Base-by-base conservation (phyloP, 2,797 vertebrate species). In the Apodemus agrarius region DNA sequence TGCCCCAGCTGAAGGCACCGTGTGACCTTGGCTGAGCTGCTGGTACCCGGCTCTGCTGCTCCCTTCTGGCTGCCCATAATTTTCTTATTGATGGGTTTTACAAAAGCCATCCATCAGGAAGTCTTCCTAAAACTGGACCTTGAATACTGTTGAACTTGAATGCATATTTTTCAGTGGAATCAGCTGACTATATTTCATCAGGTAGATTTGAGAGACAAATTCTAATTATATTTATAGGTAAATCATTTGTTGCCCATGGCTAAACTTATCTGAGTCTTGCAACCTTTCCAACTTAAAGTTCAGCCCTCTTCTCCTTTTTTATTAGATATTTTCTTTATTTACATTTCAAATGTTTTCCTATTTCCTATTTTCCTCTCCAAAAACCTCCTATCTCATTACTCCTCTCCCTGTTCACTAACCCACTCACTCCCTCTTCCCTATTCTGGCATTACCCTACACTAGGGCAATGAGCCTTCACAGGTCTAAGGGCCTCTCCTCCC, bases 221-320 rank as follows among this genome's bases (percentile, higher is more conserved):
- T 97, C 96, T 98, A 98, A 98, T 98, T 97, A 98, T 88, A 96
- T 97, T 98, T 98, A 80, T 61, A 98, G 14, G 34, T 96, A 90
- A 97, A 96, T 86, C 85, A 97, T 46, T 54, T 46, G 92, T 31
- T 96, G 82, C 46, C 90, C 82, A 96, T 97, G 79, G 80, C 92
- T 97, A 98, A 97, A 63, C 46, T 37, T 97, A 75, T 69, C 92
- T 97, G 94, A 97, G 93, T 78, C 91, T 90, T 0, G 0, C 17
- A 90, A 49, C 22, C 94, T 93, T 91, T 97, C 96, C 87, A 86
- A 90, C 31, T 97, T 97, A 89, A 96, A 84, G 92, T 63, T 29
- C 16, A 95, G 79, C 67, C 75, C 79, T 94, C 88, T 84, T 82
- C 83, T 88, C 26, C 75, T 74, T 85, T 49, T 52, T 13, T 52